phyloP scores from a whole-genome alignment of 1,140 invertebrate species.

The Plodia interpunctella region DNA sequence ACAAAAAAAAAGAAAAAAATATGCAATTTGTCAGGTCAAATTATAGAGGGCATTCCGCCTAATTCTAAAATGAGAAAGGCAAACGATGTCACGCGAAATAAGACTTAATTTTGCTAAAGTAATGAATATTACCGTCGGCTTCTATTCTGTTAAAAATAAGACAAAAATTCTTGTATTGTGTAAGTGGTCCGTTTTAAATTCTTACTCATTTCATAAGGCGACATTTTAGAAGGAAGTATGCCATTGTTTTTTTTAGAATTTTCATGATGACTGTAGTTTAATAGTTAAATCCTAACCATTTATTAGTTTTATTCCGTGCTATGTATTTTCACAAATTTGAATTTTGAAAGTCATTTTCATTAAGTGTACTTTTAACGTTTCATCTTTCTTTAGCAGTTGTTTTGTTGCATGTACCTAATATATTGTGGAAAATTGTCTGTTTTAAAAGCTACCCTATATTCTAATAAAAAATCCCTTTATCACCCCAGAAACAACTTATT shows the following conservation, averaged over 20 bases:
- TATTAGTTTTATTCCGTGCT: too few species aligned
- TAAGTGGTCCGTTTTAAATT: constrained; percentile 22
- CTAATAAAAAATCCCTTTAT: constrained; percentile 5
- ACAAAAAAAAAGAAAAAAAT: constrained; percentile 23
- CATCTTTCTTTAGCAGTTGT: too few species aligned
- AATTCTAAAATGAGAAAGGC: constrained; percentile 56
- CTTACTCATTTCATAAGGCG: constrained; percentile 25
- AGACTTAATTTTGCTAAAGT: constrained; percentile 53
- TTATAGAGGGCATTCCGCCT: constrained; percentile 34
- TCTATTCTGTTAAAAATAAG: constrained; percentile 35
- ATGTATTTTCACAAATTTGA: too few species aligned
- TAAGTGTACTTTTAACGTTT: too few species aligned
- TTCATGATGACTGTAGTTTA: not conserved
- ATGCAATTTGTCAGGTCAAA: constrained; percentile 44
- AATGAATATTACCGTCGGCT: constrained; percentile 41
- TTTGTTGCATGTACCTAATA: too few species aligned
- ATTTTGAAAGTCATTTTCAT: too few species aligned
- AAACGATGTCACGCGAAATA: constrained; percentile 61
- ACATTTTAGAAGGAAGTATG: not conserved
- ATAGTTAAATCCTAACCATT: too few species aligned
- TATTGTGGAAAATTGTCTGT: too few species aligned
- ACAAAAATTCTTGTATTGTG: constrained; percentile 29
- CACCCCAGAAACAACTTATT: constrained; percentile 20
- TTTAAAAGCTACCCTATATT: too few species aligned
- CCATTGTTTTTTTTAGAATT: not conserved